phyloP scores from a whole-genome alignment of 2,797 vertebrate genomes.

The Tolypeutes matacus region DNA sequence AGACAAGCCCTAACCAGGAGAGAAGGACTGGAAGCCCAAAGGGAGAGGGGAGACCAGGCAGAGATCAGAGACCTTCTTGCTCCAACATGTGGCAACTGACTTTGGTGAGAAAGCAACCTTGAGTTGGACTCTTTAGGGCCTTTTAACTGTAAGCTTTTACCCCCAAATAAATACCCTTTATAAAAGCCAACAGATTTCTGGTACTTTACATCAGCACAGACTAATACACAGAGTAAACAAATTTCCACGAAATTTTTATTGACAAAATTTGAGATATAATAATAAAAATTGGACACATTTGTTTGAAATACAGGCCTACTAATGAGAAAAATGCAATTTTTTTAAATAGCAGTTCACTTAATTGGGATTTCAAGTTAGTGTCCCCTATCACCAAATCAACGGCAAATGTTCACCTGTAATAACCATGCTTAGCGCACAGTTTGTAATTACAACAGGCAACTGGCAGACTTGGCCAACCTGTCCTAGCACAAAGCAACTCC shows the following conservation, averaged over 20 bases:
- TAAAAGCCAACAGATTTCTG: no score
- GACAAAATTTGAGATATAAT: background rate
- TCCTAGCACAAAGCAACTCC: background rate
- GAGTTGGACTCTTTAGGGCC: no score
- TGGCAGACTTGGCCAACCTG: background rate
- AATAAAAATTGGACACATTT: background rate
- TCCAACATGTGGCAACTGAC: no score
- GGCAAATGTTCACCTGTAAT: background rate
- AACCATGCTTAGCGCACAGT: background rate
- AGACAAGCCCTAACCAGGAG: no score
- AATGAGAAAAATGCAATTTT: background rate
- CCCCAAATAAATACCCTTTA: no score
- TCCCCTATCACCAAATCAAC: background rate
- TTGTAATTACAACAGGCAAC: background rate
- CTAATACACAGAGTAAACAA: background rate
- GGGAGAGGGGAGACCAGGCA: no score
- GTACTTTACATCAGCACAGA: no score
- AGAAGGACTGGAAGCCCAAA: no score
- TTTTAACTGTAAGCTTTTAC: no score
- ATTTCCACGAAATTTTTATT: background rate
- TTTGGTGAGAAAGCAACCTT: no score
- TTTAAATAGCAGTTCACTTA: background rate
- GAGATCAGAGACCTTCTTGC: no score
- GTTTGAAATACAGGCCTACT: background rate
- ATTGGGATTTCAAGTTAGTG: background rate